These are phyloP conservation scores for Chrysochloris asiatica DNA, from an alignment of 2,113 vertebrate species.

Conservation along the genomic window DNA sequence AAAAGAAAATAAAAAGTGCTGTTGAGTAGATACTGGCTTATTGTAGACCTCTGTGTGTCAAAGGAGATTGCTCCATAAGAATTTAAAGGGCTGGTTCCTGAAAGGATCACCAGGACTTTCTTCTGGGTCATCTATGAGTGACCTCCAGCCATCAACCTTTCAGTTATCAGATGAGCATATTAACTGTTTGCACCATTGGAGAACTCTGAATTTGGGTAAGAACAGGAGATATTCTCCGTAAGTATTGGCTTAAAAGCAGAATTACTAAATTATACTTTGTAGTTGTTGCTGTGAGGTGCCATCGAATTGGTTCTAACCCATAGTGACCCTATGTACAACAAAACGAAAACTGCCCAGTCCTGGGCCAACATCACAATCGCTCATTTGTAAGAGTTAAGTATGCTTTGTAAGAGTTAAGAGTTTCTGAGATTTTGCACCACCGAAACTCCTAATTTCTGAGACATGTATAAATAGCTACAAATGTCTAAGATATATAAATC, in stretches of 20 bases:
- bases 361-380: too few species aligned
- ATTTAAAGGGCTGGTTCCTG: not conserved
- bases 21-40: not conserved
- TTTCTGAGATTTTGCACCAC: too few species aligned
- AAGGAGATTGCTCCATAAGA: not conserved
- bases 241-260: not conserved
- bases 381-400: too few species aligned
- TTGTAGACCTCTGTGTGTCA: not conserved
- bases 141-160: not conserved
- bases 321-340: too few species aligned
- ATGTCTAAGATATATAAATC: conserved; percentile 5
- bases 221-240: not conserved
- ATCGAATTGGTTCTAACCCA: too few species aligned
- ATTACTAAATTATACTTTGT: conserved; percentile 9
- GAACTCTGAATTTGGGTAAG: conserved; percentile 2
- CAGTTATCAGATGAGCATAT: not conserved
- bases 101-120: not conserved
- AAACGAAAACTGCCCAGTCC: too few species aligned
- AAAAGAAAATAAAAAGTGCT: not conserved
- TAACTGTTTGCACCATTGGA: not conserved
- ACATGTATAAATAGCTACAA: conserved; percentile 22
- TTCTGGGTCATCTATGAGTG: not conserved
- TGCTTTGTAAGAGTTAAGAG: conserved; percentile 43
- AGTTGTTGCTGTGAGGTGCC: too few species aligned
- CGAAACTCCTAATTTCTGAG: too few species aligned